These are phyloP conservation scores for Lathronympha strigana DNA, from an alignment of 2,888 invertebrate genomes.

Conservation along the genomic window DNA sequence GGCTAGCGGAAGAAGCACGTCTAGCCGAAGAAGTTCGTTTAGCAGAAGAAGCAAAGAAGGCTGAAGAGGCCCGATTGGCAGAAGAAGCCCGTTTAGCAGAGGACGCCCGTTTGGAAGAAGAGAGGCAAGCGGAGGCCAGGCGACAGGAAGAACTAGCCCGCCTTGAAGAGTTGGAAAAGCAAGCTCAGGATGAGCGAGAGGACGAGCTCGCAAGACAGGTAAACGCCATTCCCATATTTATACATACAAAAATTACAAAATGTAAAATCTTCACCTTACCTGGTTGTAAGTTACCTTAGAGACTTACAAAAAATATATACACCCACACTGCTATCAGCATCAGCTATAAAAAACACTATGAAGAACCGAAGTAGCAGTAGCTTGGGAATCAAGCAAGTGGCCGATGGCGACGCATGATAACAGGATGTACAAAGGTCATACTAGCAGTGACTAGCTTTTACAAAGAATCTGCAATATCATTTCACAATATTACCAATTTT, in stretches of 20 bases:
- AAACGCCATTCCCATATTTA: constrained; percentile 26
- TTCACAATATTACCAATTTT: neutral
- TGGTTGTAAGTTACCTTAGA: too few relatives aligned
- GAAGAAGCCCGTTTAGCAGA: constrained; percentile 71
- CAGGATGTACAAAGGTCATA: neutral
- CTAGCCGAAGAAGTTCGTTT: constrained; percentile 76
- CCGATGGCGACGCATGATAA: neutral
- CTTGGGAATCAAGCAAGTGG: neutral
- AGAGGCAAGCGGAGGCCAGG: constrained; percentile 78
- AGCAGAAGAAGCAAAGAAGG: constrained; percentile 74
- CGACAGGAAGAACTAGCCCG: constrained; percentile 83
- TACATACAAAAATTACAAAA: neutral
- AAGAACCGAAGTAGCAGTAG: neutral
- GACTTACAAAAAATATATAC: too few relatives aligned
- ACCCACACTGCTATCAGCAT: too few relatives aligned
- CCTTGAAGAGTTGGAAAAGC: constrained; percentile 84
- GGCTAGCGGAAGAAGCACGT: constrained; percentile 67
- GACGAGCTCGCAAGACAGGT: constrained; percentile 87
- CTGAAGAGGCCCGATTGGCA: constrained; percentile 75
- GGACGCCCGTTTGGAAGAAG: constrained; percentile 73
- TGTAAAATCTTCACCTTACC: too few relatives aligned
- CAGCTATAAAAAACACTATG: too few relatives aligned
- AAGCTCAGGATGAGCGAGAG: constrained; percentile 86
- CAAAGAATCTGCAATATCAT: neutral
- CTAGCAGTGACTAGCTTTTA: neutral